phyloP scores from a whole-genome alignment of 2,797 vertebrate species.

The Botia almorhae region DNA sequence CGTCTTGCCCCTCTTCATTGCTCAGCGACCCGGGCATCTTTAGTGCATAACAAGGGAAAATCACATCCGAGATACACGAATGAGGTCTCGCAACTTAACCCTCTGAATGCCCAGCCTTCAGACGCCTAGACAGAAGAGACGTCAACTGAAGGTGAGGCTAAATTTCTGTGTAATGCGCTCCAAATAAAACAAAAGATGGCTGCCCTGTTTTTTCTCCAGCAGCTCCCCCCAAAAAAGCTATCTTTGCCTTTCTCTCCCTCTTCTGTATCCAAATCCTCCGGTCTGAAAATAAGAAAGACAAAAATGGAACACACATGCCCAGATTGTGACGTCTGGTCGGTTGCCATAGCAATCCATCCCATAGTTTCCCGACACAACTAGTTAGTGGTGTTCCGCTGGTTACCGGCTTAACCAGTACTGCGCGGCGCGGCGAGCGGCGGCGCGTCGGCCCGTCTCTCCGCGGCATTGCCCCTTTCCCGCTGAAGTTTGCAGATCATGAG shows the following conservation, averaged over 20 bases:
- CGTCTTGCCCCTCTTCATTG: slow-evolving; percentile 90
- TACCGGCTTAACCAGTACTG: slow-evolving; percentile 75
- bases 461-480: slow-evolving; percentile 39
- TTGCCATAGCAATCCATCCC: slow-evolving; percentile 97
- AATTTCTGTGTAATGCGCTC: slow-evolving; percentile 52
- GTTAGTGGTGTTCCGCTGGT: slow-evolving; percentile 79
- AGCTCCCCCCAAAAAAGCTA: slow-evolving; percentile 43
- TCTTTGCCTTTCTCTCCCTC: slow-evolving; percentile 64
- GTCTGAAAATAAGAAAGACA: slow-evolving; percentile 86
- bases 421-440: slow-evolving; percentile 49
- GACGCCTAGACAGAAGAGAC: slow-evolving; percentile 70
- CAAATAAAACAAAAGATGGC: slow-evolving; percentile 71
- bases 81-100: slow-evolving; percentile 81
- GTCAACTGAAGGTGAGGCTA: slow-evolving; percentile 64
- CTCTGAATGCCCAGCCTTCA: slow-evolving; percentile 75
- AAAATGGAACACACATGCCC: slow-evolving; percentile 92
- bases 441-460: slow-evolving; percentile 52
- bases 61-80: slow-evolving; percentile 74
- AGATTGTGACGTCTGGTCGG: slow-evolving; percentile 97
- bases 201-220: slow-evolving; percentile 62
- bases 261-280: slow-evolving; percentile 80
- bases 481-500: slow-evolving; percentile 48
- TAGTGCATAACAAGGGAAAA: slow-evolving; percentile 75
- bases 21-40: slow-evolving; percentile 94
- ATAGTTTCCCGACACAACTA: slow-evolving; percentile 87